Evolutionary conservation across 2,113 vertebrate genomes (phyloP).

Genomic region (Nestor notabilis): DNA sequence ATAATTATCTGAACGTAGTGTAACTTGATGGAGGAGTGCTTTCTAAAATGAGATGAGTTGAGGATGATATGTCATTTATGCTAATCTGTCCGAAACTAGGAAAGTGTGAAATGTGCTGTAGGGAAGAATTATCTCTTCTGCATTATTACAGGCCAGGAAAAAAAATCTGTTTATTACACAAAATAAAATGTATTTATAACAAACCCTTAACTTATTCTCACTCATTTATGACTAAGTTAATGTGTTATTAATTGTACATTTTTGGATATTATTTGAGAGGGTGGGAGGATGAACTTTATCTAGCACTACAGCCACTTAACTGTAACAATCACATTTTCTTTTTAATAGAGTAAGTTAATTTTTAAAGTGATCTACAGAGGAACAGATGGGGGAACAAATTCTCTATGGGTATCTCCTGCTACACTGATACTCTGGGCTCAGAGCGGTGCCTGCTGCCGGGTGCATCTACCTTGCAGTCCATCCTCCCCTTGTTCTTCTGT

Average conservation of each 20-base stretch:
- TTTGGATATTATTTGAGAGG: not conserved
- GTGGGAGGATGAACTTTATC: not conserved
- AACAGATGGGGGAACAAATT: conserved; percentile 40
- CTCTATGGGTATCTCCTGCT: conserved; percentile 3
- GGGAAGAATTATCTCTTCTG: conserved; percentile 44
- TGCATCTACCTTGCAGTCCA: not conserved
- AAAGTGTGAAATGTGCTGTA: conserved; percentile 47
- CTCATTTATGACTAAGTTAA: not conserved
- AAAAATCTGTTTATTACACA: not conserved
- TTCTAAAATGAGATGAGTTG: conserved; percentile 46
- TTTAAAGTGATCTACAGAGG: conserved; percentile 50
- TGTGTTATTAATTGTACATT: not conserved
- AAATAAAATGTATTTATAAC: not conserved
- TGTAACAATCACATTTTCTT: conserved; percentile 59
- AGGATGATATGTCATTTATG: conserved; percentile 23
- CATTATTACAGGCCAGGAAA: not conserved
- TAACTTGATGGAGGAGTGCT: conserved; percentile 37
- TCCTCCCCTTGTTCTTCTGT: not conserved
- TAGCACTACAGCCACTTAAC: not conserved
- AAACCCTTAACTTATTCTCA: not conserved
- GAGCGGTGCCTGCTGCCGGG: not conserved
- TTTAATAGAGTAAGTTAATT: conserved; percentile 37
- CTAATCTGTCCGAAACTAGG: conserved; percentile 51
- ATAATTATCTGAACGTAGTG: not conserved
- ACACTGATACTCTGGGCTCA: not conserved